Conservation (phyloP, 2,888 invertebrate species). For the Drosophila rubida region DNA sequence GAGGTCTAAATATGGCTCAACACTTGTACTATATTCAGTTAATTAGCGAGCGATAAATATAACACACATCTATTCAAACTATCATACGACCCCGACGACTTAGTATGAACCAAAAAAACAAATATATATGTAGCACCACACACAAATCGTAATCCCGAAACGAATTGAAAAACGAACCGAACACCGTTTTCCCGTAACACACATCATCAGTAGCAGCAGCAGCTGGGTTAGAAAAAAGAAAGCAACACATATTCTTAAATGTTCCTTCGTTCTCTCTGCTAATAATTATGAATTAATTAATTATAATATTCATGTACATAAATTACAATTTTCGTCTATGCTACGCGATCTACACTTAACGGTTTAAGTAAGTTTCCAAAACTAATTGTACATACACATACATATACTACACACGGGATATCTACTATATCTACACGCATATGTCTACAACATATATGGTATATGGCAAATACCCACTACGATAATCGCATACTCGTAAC, state of each 20-base stretch:
- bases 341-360: conserved; percentile 53
- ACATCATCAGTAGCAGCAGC: too few relatives aligned
- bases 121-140: not conserved
- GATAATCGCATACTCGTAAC: conserved; percentile 39
- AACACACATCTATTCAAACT: conserved; percentile 17
- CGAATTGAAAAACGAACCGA: conserved; percentile 53
- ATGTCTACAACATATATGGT: conserved; percentile 20
- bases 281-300: conserved; percentile 42
- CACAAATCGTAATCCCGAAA: not conserved
- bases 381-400: conserved; percentile 68
- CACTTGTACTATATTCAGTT: conserved; percentile 52
- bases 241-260: conserved; percentile 67
- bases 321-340: conserved; percentile 45
- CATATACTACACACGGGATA: conserved; percentile 33
- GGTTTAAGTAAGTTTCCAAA: conserved; percentile 74
- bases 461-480: conserved; percentile 45
- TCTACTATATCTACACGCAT: conserved; percentile 19
- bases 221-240: conserved; percentile 38
- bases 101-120: conserved; percentile 1
- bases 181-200: conserved; percentile 66
- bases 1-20: conserved; percentile 79
- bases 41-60: conserved; percentile 55
- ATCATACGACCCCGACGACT: conserved; percentile 8
- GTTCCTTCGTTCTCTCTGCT: conserved; percentile 78
- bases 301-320: conserved; percentile 54